These are phyloP conservation scores for Drosophila nr. medialis DNA, from an alignment of 2,888 invertebrate species.

Conservation along the genomic window DNA sequence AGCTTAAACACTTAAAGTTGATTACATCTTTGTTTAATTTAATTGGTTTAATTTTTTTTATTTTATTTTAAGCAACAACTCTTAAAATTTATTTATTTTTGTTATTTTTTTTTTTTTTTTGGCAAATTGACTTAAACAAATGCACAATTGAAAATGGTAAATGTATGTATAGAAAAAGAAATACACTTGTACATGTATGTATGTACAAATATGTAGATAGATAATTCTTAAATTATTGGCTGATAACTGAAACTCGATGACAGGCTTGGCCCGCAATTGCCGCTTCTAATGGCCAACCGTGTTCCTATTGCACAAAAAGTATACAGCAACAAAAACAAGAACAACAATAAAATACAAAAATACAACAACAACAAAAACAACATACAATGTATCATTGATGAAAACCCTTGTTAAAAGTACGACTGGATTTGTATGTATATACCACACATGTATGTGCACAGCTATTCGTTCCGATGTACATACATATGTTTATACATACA, in stretches of 20 bases:
- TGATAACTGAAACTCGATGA: constrained; percentile 20
- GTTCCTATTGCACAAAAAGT: constrained; percentile 39
- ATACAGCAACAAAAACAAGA: constrained; percentile 9
- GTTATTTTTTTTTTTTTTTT: constrained; percentile 30
- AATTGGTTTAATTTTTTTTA: neutral
- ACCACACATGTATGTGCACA: neutral
- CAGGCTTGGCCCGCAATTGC: constrained; percentile 32
- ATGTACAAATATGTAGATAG: constrained; percentile 35
- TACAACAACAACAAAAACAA: neutral
- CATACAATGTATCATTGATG: constrained; percentile 18
- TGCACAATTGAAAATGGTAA: constrained; percentile 14
- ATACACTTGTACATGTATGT: constrained; percentile 8
- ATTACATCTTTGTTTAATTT: neutral
- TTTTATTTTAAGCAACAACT: neutral
- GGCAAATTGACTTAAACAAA: constrained; percentile 6
- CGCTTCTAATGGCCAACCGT: constrained; percentile 33
- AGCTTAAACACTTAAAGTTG: neutral
- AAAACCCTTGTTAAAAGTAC: neutral
- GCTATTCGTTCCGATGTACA: constrained; percentile 3
- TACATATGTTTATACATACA: neutral
- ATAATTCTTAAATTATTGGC: constrained; percentile 28
- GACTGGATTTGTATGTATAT: neutral
- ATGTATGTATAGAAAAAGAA: constrained; percentile 3
- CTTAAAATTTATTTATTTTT: no score
- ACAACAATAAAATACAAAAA: neutral